Conservation (phyloP, 2,113 vertebrate genomes). For the Anser cygnoides region DNA sequence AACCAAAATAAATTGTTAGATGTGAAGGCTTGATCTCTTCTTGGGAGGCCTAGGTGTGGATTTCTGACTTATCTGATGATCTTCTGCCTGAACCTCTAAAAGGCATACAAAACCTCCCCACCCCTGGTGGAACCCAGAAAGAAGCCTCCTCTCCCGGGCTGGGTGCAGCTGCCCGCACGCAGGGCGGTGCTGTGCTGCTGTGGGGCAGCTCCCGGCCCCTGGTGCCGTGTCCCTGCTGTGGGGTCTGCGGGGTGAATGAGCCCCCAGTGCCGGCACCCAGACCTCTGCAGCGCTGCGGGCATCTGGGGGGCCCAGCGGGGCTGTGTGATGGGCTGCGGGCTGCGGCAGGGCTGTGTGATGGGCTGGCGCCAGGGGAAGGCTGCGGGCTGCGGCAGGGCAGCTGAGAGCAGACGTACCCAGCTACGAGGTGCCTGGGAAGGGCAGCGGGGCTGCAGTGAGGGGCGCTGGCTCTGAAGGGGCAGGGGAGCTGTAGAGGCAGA, state of each 20-base stretch:
- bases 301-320: too few species aligned
- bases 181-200: too few species aligned
- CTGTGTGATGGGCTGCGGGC: too few species aligned
- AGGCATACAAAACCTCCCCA: fast-evolving
- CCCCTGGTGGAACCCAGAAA: neutral
- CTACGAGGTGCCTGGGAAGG: neutral
- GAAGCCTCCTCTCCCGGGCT: neutral
- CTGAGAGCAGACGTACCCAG: neutral
- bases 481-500: neutral
- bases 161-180: fast-evolving
- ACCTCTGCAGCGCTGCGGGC: too few species aligned
- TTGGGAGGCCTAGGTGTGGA: fast-evolving
- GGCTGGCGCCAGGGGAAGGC: too few species aligned
- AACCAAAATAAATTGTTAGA: neutral
- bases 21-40: neutral
- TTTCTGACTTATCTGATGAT: neutral
- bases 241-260: too few species aligned
- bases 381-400: too few species aligned
- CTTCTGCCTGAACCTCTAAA: neutral
- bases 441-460: fast-evolving
- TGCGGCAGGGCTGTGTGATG: too few species aligned
- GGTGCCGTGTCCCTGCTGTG: too few species aligned
- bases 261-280: too few species aligned
- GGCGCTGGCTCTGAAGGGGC: neutral
- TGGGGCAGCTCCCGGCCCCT: neutral